Conservation (phyloP, 2,888 invertebrate species). For the Theristus sp. region DNA sequence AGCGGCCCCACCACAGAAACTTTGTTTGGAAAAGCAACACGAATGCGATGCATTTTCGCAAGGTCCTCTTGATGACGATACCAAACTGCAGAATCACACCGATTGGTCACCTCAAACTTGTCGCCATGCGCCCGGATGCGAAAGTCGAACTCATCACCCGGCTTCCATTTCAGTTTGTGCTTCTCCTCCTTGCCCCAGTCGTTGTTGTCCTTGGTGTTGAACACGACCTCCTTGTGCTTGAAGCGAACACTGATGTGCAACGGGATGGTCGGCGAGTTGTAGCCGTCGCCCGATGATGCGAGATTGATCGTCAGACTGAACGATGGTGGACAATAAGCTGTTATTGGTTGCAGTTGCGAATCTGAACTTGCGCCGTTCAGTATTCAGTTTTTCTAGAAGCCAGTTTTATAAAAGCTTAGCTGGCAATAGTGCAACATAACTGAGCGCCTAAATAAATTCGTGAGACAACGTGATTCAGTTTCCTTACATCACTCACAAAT, state of each 20-base stretch:
- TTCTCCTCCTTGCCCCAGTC: slow-evolving; percentile 25
- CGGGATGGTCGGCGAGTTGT: slow-evolving; percentile 12
- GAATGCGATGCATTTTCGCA: not conserved
- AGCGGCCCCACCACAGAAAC: no score
- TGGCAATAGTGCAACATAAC: no score
- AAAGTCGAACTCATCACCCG: slow-evolving; percentile 20
- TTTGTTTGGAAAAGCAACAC: not conserved
- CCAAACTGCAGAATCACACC: no score
- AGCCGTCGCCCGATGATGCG: not conserved
- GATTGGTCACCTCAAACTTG: slow-evolving; percentile 12
- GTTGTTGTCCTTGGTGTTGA: slow-evolving; percentile 10
- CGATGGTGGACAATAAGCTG: no score
- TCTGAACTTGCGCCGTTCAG: no score
- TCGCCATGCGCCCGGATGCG: slow-evolving; percentile 23
- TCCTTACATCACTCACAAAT: no score
- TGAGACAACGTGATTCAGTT: no score
- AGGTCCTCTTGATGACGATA: no score
- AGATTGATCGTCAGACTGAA: not conserved
- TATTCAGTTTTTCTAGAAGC: no score
- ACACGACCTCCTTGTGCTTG: slow-evolving; percentile 13
- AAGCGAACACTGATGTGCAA: slow-evolving; percentile 21
- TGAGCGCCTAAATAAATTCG: no score
- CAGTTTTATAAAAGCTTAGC: no score
- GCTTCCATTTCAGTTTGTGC: slow-evolving; percentile 16
- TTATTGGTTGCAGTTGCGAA: no score